Percentiles rank a stretch among this genome's conserved stretches.
These are phyloP conservation scores for Litoditis marina DNA, from an alignment of 2,888 invertebrate genomes.

Conservation along the genomic window DNA sequence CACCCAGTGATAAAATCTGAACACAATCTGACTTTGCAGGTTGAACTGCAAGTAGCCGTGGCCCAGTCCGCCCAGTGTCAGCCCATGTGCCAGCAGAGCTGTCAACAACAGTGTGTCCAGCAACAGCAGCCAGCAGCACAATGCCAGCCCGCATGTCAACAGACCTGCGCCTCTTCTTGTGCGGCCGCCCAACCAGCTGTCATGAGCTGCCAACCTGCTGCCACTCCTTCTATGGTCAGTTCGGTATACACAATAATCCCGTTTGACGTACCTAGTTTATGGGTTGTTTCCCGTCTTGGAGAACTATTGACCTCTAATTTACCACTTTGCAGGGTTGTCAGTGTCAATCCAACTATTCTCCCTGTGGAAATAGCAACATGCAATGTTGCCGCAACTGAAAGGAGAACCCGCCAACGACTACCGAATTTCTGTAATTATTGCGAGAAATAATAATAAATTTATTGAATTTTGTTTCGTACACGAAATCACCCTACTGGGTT, in stretches of 20 bases:
- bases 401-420: no score
- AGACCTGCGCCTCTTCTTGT: constrained; percentile 31
- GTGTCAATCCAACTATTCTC: constrained; percentile 32
- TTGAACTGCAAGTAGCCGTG: constrained; percentile 28
- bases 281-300: no score
- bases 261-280: no score
- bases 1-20: no score
- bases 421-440: no score
- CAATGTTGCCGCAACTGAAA: constrained; percentile 42
- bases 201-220: constrained; percentile 32
- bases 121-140: constrained; percentile 38
- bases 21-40: no score
- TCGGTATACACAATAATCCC: no score
- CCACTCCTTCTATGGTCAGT: no score
- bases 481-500: no score
- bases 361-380: constrained; percentile 30
- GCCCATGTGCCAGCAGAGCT: constrained; percentile 39
- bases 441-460: no score
- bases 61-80: constrained; percentile 35
- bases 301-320: no score
- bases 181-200: constrained; percentile 25
- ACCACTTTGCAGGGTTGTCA: constrained; percentile 17
- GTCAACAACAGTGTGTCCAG: constrained; percentile 36
- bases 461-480: no score
- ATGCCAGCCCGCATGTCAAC: constrained; percentile 38